A percentile compares a stretch with the other conserved stretches of the same genome.
Conservation (phyloP, 2,797 vertebrate genomes). For the Ctenochaetus hawaiiensis region DNA sequence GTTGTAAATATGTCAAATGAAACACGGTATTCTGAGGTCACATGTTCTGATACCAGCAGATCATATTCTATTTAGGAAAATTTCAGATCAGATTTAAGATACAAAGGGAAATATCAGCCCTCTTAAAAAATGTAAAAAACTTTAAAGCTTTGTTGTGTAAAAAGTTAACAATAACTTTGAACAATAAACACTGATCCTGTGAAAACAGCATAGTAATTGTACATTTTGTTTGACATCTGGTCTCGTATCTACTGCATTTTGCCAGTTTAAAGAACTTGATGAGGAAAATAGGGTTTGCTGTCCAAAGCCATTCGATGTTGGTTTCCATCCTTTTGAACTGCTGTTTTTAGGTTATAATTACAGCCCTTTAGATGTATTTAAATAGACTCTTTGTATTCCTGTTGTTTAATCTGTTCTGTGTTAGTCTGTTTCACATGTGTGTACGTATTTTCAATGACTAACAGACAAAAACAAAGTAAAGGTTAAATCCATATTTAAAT, state of each 20-base stretch:
- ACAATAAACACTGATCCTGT: neutral
- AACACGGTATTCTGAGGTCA: no score
- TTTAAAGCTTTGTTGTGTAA: neutral
- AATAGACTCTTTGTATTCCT: conserved; percentile 26
- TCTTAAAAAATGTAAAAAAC: neutral
- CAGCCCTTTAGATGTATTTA: conserved; percentile 31
- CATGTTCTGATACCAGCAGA: no score
- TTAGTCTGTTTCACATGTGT: conserved; percentile 12
- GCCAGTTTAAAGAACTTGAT: conserved; percentile 8
- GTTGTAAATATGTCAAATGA: no score
- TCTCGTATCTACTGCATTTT: neutral
- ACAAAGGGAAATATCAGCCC: neutral
- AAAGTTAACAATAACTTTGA: neutral
- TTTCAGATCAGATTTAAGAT: neutral
- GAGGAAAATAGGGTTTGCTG: conserved; percentile 27
- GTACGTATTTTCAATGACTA: neutral
- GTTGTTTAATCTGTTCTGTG: conserved; percentile 11
- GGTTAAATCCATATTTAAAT: neutral
- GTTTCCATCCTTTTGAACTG: conserved; percentile 25
- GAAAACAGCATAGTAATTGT: conserved; percentile 14
- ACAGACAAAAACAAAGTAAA: neutral
- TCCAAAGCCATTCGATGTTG: conserved; percentile 20
- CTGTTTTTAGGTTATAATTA: conserved; percentile 39
- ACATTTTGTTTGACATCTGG: conserved; percentile 28
- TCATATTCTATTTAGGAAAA: no score